These are phyloP conservation scores for Thereva unica DNA, from an alignment of 2,888 invertebrate genomes.

Conservation along the genomic window DNA sequence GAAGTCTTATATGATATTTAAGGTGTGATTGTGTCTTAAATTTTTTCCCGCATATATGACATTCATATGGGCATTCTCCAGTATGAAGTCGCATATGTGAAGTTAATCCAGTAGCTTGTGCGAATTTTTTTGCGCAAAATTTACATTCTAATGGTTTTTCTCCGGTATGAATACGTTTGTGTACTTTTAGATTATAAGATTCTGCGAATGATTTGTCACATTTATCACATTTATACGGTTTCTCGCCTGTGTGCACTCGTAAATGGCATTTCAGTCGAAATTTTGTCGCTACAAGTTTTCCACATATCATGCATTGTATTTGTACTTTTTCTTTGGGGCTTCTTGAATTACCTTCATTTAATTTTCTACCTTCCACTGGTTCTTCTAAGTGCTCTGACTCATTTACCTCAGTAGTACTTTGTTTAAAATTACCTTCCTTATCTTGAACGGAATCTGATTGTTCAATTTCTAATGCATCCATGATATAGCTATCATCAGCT, in stretches of 20 bases:
- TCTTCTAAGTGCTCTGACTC: too few relatives aligned
- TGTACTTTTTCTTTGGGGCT: not conserved
- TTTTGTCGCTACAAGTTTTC: constrained; percentile 35
- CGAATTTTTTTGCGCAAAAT: constrained; percentile 45
- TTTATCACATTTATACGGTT: constrained; percentile 45
- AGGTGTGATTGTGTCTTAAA: constrained; percentile 47
- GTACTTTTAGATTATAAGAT: constrained; percentile 46
- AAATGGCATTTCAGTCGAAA: constrained; percentile 43
- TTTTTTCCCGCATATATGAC: constrained; percentile 43
- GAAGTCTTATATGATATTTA: constrained; percentile 45
- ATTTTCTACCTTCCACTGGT: too few relatives aligned
- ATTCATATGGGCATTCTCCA: constrained; percentile 46
- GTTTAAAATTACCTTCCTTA: too few relatives aligned
- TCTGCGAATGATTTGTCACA: constrained; percentile 46
- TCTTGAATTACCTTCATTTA: too few relatives aligned
- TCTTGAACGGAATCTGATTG: too few relatives aligned
- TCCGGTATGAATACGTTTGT: constrained; percentile 46
- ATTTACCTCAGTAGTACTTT: too few relatives aligned
- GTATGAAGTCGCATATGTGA: constrained; percentile 46
- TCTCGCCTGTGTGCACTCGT: constrained; percentile 45
- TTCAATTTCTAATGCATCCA: too few relatives aligned
- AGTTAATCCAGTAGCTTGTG: constrained; percentile 46
- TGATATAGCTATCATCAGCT: not conserved
- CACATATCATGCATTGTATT: constrained; percentile 16
- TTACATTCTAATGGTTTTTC: constrained; percentile 47